Percentiles rank a stretch among this genome's conserved stretches.
These are phyloP conservation scores for Proisotoma minuta DNA, from an alignment of 2,888 invertebrate species.

Conservation along the genomic window DNA sequence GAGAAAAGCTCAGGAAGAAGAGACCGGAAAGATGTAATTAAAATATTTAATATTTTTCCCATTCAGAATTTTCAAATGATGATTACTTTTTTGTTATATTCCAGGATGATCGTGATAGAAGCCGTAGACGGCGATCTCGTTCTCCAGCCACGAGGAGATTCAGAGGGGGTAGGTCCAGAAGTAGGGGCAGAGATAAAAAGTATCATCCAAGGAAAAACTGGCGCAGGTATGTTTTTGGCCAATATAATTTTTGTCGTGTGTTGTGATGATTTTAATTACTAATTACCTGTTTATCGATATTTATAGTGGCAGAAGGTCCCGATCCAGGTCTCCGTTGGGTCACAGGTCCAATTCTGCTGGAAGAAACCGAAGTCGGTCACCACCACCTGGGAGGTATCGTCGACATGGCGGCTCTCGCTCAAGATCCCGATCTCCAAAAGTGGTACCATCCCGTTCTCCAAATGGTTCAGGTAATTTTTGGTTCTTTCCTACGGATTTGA, in stretches of 20 bases:
- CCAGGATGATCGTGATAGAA: constrained; percentile 43
- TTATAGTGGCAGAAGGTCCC: background rate
- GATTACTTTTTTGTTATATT: background rate
- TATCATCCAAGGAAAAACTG: constrained; percentile 28
- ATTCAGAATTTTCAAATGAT: background rate
- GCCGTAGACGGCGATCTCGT: constrained; percentile 23
- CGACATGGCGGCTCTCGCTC: constrained; percentile 41
- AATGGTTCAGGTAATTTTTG: too few species aligned
- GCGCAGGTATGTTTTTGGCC: background rate
- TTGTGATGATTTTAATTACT: background rate
- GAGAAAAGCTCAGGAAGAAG: too few species aligned
- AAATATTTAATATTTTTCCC: background rate
- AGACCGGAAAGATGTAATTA: background rate
- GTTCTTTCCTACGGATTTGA: too few species aligned
- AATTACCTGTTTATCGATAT: constrained; percentile 2
- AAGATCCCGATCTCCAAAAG: constrained; percentile 35
- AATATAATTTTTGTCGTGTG: background rate
- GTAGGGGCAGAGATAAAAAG: constrained; percentile 49
- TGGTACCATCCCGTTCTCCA: constrained; percentile 26
- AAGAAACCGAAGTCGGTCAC: constrained; percentile 37
- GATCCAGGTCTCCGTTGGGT: constrained; percentile 39
- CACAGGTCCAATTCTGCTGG: constrained; percentile 41
- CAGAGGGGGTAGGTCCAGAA: constrained; percentile 48
- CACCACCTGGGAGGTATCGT: constrained; percentile 39
- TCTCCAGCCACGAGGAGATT: constrained; percentile 22